A percentile compares a stretch with the other conserved stretches of the same genome.
These are phyloP conservation scores for Pseudopipra pipra DNA, from an alignment of 2,113 vertebrate genomes.

Conservation along the genomic window DNA sequence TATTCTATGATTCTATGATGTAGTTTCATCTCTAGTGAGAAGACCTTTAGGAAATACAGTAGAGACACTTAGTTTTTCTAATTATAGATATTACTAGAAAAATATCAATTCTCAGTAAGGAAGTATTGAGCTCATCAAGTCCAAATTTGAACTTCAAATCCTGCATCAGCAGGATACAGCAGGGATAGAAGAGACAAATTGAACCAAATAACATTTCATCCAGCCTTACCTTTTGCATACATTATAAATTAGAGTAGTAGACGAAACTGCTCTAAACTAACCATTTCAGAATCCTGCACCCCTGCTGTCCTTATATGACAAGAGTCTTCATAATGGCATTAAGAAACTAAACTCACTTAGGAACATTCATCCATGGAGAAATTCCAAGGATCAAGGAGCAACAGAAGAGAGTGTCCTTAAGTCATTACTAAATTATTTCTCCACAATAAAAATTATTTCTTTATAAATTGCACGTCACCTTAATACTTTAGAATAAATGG, in stretches of 20 bases:
- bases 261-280: background rate
- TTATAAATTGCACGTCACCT: background rate
- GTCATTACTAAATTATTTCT: background rate
- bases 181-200: background rate
- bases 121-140: background rate
- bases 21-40: background rate
- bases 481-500: background rate
- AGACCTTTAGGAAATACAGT: background rate
- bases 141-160: background rate
- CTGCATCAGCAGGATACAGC: background rate
- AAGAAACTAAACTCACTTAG: background rate
- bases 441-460: background rate
- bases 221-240: background rate
- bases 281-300: background rate
- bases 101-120: background rate
- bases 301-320: background rate
- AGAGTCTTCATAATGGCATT: background rate
- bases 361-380: background rate
- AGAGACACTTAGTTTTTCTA: background rate
- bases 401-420: background rate
- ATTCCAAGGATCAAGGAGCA: background rate
- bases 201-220: background rate
- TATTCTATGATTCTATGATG: background rate
- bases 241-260: background rate
- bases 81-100: background rate